These are phyloP conservation scores for Fabriciana adippe DNA, from an alignment of 2,888 invertebrate genomes.

Conservation along the genomic window DNA sequence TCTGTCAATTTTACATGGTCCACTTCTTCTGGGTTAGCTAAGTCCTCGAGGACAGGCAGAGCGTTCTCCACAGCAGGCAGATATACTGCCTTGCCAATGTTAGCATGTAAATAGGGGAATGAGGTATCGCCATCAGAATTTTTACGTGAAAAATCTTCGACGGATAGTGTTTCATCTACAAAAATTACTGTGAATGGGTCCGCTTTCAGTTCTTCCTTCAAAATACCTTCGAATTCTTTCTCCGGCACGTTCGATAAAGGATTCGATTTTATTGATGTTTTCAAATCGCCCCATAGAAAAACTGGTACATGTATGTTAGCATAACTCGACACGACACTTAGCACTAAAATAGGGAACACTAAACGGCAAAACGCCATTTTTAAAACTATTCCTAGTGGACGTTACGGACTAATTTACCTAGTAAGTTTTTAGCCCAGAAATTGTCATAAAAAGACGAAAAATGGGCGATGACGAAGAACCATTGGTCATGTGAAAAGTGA, in stretches of 20 bases:
- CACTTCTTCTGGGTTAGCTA: constrained; percentile 65
- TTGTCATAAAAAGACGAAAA: constrained; percentile 65
- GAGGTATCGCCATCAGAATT: constrained; percentile 63
- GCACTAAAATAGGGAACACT: constrained; percentile 66
- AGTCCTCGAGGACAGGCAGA: constrained; percentile 75
- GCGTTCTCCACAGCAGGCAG: constrained; percentile 85
- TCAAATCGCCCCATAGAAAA: constrained; percentile 80
- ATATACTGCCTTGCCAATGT: constrained; percentile 71
- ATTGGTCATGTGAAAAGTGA: constrained; percentile 79
- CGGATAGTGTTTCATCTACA: constrained; percentile 78
- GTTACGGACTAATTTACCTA: constrained; percentile 58
- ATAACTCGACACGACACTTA: constrained; percentile 63
- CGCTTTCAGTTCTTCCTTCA: constrained; percentile 61
- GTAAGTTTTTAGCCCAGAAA: constrained; percentile 58
- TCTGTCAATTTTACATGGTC: constrained; percentile 67
- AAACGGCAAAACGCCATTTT: constrained; percentile 76
- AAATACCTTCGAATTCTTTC: constrained; percentile 59
- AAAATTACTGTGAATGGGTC: constrained; percentile 77
- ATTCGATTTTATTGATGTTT: constrained; percentile 52
- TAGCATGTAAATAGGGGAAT: constrained; percentile 64
- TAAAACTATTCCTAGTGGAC: constrained; percentile 61
- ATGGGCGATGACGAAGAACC: constrained; percentile 67
- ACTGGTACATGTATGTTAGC: constrained; percentile 80
- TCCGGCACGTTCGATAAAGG: constrained; percentile 59
- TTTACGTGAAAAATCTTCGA: constrained; percentile 82